Evolutionary conservation across 92 coral and sea anemone genomes (phyloP), one percentile per base, ranked within the genome.

Genomic region (Epizoanthus rinbou): DNA sequence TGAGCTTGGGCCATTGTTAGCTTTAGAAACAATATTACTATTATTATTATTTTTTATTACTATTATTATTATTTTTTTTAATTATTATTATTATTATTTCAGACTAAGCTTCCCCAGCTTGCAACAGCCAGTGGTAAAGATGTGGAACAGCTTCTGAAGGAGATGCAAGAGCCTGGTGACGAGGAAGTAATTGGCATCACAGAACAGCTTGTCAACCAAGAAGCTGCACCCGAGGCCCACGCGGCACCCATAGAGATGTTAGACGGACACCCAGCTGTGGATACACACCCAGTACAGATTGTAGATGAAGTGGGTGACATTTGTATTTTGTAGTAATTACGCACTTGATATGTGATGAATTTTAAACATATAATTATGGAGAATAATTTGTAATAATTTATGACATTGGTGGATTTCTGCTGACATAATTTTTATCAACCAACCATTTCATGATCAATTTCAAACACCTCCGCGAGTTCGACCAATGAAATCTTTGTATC

Each of bases 141-240:
- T 56, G 95, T 94, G 54, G 97, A 96, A 45, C 85, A 92, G 66
- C 76, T 96, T 16, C 80, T 94, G 16, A 96, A 87, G 80, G 98
- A 96, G 75, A 95, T 96, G 81, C 92, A 88, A 74, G 96, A 87
- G 73, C 88, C 93, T 83, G 93, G 92, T 70, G 98, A 95, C 79
- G 92, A 94, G 73, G 99, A 94, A 80, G 87, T 93, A 22, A 91
- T 87, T 57, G 97, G 97, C 60, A 87, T 93, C 17, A 93, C 97
- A 33, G 97, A 93, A 84, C 90, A 88, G 47, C 80, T 93, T 28
- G 94, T 90, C 21, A 87, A 92, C 56, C 84, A 91, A 64, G 84
- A 85, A 33, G 88, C 90, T 31, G 74, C 65, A 11, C 85, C 66
- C 16, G 85, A 66, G 16, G 45, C 82, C 66, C 54, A 50, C 0